phyloP scores from a whole-genome alignment of 92 coral and sea anemone species.

The Pocillopora grandis region DNA sequence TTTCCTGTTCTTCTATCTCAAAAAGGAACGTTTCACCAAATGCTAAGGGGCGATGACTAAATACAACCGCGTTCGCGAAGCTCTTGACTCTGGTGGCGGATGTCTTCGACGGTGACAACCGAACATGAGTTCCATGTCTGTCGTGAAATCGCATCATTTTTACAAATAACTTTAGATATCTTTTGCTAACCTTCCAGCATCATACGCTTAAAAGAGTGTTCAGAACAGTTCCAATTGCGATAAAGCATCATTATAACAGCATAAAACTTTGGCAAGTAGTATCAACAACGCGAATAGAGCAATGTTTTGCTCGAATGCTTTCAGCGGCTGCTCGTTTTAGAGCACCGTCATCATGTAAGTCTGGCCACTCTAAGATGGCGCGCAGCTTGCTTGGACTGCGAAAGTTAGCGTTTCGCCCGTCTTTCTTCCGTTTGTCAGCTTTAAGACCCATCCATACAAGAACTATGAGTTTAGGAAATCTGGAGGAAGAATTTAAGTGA shows the following conservation, averaged over 20 bases:
- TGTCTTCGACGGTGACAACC: conserved; percentile 68
- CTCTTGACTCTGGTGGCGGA: conserved; percentile 77
- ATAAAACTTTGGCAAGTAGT: neutral
- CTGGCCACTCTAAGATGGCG: conserved; percentile 25
- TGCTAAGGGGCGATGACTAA: conserved; percentile 76
- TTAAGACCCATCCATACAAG: conserved; percentile 51
- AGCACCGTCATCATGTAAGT: neutral
- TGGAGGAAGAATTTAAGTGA: conserved; percentile 65
- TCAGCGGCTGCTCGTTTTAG: conserved; percentile 16
- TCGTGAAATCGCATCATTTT: conserved; percentile 83
- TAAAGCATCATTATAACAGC: neutral
- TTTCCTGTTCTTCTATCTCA: conserved; percentile 83
- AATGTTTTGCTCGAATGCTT: neutral
- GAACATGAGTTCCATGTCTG: conserved; percentile 76
- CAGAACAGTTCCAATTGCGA: neutral
- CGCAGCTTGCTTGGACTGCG: conserved; percentile 6
- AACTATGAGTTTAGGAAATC: conserved; percentile 34
- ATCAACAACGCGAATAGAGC: neutral
- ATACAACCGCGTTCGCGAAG: conserved; percentile 89
- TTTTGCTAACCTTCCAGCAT: neutral
- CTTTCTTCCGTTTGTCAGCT: conserved; percentile 26
- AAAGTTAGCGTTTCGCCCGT: conserved; percentile 21
- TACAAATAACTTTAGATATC: neutral
- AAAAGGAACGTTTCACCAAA: conserved; percentile 82
- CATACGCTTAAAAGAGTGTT: neutral